phyloP scores from a whole-genome alignment of 2,888 invertebrate genomes.

The Nomada fucata region DNA sequence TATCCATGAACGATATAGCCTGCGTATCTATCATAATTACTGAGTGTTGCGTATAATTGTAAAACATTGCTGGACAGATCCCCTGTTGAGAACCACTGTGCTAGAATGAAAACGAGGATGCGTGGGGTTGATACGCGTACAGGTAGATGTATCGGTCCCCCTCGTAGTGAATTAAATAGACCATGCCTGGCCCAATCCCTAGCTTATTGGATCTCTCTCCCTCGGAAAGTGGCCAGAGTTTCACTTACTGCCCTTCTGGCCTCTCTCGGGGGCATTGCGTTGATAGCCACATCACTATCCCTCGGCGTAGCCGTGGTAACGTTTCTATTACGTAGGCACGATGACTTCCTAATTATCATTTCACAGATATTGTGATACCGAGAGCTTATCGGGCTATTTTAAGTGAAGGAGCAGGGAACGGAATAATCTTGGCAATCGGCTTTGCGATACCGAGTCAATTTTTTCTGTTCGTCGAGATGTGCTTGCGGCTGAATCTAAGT shows the following conservation, averaged over 20 bases:
- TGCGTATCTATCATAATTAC: too few species aligned
- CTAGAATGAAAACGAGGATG: constrained; percentile 23
- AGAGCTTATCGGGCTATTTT: neutral
- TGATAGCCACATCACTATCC: constrained; percentile 42
- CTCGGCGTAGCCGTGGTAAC: constrained; percentile 29
- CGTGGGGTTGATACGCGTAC: constrained; percentile 40
- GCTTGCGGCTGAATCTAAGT: too few species aligned
- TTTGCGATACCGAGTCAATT: too few species aligned
- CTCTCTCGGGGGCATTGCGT: constrained; percentile 60
- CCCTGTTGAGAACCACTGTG: constrained; percentile 9
- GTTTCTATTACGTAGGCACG: constrained; percentile 22
- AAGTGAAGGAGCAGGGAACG: too few species aligned
- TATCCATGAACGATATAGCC: too few species aligned
- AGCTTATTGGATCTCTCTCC: constrained; percentile 72
- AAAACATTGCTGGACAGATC: too few species aligned
- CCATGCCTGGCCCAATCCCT: constrained; percentile 60
- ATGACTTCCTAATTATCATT: constrained; percentile 25
- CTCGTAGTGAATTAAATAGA: constrained; percentile 68
- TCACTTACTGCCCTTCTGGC: constrained; percentile 68
- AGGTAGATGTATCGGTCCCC: constrained; percentile 49
- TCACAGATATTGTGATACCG: neutral
- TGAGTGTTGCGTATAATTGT: too few species aligned
- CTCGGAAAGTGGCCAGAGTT: constrained; percentile 75
- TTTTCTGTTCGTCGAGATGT: too few species aligned
- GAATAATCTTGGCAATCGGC: too few species aligned